Conservation (phyloP, 1,140 invertebrate species). For the Trachymyrmex cornetzi region DNA sequence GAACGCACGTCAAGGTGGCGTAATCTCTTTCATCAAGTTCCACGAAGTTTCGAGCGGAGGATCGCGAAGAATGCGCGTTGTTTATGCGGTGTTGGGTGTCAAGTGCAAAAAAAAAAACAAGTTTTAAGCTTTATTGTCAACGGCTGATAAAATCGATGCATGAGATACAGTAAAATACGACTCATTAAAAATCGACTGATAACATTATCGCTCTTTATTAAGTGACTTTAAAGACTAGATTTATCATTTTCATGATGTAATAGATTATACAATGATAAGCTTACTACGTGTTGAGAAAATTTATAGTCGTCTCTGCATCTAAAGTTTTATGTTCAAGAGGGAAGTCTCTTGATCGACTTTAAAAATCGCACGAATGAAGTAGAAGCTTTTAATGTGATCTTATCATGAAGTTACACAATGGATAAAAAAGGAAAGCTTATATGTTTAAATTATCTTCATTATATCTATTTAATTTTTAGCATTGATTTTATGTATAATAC, state of each 20-base stretch:
- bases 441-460: not conserved
- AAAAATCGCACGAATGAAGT: not conserved
- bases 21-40: slow-evolving; percentile 17
- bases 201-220: not conserved
- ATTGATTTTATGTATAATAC: not conserved
- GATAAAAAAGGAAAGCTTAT: not conserved
- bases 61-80: slow-evolving; percentile 2
- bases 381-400: not conserved
- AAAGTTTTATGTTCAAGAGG: not conserved
- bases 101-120: not conserved
- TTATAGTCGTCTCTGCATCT: not conserved
- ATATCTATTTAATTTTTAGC: not conserved
- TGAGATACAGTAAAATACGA: slow-evolving; percentile 13
- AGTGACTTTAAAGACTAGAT: not conserved
- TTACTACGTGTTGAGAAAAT: slow-evolving; percentile 12
- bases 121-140: not conserved
- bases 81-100: slow-evolving; percentile 1
- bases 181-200: slow-evolving; percentile 3
- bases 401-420: not conserved
- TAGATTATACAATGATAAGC: slow-evolving; percentile 27
- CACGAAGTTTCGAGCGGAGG: not conserved
- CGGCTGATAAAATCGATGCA: not conserved
- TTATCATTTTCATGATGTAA: slow-evolving; percentile 1
- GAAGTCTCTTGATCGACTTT: not conserved
- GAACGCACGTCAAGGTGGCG: slow-evolving; percentile 72